Conservation (phyloP, 2,113 vertebrate species). For the Todiramphus chloris region DNA sequence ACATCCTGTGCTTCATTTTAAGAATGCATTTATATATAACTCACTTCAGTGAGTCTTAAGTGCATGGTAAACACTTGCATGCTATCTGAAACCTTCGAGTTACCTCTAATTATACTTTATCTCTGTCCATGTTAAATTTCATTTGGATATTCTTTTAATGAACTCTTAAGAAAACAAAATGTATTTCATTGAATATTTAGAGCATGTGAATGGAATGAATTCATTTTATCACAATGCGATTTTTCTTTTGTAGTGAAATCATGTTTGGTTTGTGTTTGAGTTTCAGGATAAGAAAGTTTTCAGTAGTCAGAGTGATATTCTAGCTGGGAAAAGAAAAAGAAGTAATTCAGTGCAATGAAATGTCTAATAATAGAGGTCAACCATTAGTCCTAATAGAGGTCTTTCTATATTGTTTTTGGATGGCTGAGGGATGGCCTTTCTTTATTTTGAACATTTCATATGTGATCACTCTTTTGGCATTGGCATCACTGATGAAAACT, state of each 20-base stretch:
- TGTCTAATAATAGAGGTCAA: background rate
- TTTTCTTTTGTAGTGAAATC: background rate
- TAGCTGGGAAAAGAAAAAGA: background rate
- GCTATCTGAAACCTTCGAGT: background rate
- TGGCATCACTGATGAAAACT: background rate
- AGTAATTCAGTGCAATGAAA: background rate
- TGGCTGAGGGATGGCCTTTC: background rate
- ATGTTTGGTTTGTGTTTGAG: background rate
- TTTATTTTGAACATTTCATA: background rate
- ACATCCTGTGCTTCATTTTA: background rate
- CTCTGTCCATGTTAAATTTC: background rate
- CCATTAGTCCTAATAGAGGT: background rate
- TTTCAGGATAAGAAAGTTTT: background rate
- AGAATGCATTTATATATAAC: background rate
- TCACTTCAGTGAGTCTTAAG: background rate
- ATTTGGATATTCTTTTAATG: background rate
- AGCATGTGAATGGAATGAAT: background rate
- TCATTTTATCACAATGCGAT: background rate
- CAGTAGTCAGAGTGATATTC: background rate
- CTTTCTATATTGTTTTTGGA: background rate
- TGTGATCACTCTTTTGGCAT: background rate
- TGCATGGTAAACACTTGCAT: background rate
- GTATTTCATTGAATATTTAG: background rate
- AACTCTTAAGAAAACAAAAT: background rate
- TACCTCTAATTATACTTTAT: background rate